Conservation (phyloP, 2,797 vertebrate genomes). For the Nyctalus aviator region DNA sequence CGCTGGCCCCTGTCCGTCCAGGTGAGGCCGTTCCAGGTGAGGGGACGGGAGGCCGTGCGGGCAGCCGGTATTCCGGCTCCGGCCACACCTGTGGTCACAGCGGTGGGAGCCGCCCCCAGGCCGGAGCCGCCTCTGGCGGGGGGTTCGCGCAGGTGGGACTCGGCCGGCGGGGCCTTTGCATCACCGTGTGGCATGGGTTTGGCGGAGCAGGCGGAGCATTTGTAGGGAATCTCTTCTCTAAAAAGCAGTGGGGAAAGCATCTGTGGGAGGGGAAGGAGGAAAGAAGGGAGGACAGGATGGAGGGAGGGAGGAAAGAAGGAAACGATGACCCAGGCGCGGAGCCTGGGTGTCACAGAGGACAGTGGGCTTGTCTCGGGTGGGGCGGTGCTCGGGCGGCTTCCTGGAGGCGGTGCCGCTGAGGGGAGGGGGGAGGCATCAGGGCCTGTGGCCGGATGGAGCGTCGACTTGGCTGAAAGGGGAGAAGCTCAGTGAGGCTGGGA, state of each 20-base stretch:
- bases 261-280: too few relatives aligned
- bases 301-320: background rate
- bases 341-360: background rate
- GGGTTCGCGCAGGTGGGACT: slow-evolving; percentile 73
- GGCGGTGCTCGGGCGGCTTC: background rate
- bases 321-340: accelerated
- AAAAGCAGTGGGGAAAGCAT: too few relatives aligned
- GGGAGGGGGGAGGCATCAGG: background rate
- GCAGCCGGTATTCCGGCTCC: slow-evolving; percentile 15
- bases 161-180: slow-evolving; percentile 68
- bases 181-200: background rate
- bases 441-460: accelerated
- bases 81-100: slow-evolving; percentile 81
- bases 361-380: background rate
- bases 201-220: background rate
- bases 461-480: background rate
- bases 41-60: accelerated
- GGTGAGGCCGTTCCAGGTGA: background rate
- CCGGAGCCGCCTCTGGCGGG: slow-evolving; percentile 73
- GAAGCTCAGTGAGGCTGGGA: background rate
- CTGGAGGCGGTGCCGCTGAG: background rate
- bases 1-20: background rate
- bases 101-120: slow-evolving; percentile 73
- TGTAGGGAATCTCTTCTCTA: background rate
- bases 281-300: too few relatives aligned